Conservation (phyloP, 2,113 vertebrate genomes). For the Takifugu bimaculatus region DNA sequence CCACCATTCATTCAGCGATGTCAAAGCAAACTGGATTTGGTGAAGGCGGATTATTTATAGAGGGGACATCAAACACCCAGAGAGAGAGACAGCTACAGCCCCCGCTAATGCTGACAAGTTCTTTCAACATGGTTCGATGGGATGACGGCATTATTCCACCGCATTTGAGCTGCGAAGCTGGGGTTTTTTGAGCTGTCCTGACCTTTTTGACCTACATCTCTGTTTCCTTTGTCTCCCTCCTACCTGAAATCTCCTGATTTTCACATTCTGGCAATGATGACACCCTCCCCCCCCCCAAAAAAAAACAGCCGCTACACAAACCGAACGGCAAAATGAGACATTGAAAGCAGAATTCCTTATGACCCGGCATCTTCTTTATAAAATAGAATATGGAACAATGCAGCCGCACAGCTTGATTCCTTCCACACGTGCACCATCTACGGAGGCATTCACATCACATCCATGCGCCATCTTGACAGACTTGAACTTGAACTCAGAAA, state of each 20-base stretch:
- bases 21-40: slow-evolving; percentile 46
- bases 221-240: too few relatives aligned
- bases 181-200: too few relatives aligned
- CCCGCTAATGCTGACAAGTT: slow-evolving; percentile 26
- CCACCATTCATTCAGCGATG: slow-evolving; percentile 26
- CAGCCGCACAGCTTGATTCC: too few relatives aligned
- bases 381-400: too few relatives aligned
- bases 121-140: slow-evolving; percentile 25
- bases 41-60: slow-evolving; percentile 35
- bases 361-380: too few relatives aligned
- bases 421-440: too few relatives aligned
- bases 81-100: slow-evolving; percentile 22
- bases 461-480: slow-evolving; percentile 22
- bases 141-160: slow-evolving; percentile 8
- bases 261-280: too few relatives aligned
- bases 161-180: not conserved
- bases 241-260: not conserved
- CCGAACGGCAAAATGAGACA: too few relatives aligned
- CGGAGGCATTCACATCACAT: too few relatives aligned
- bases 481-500: slow-evolving; percentile 15
- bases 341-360: too few relatives aligned
- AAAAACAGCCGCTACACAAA: too few relatives aligned
- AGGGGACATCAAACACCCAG: slow-evolving; percentile 41
- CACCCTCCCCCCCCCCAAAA: not conserved
- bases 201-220: too few relatives aligned